phyloP scores from a whole-genome alignment of 2,797 vertebrate genomes.

The Epinephelus awoara region DNA sequence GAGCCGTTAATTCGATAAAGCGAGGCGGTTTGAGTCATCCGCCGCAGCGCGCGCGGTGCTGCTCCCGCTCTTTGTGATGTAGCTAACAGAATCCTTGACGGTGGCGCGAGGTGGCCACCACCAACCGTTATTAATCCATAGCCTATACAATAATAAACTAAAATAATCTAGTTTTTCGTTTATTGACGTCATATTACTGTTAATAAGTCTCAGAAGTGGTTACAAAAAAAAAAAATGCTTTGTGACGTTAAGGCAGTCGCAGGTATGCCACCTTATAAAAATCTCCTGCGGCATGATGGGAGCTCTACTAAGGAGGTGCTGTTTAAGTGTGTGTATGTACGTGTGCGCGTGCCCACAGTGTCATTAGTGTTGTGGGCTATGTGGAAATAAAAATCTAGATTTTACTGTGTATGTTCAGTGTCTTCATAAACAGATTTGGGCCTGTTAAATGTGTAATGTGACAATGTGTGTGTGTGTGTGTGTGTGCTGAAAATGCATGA shows the following conservation, averaged over 20 bases:
- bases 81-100: slow-evolving; percentile 36
- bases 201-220: background rate
- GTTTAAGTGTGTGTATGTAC: slow-evolving; percentile 39
- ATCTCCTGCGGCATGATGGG: slow-evolving; percentile 77
- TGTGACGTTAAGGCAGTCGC: slow-evolving; percentile 23
- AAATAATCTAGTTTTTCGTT: background rate
- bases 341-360: slow-evolving; percentile 29
- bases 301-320: slow-evolving; percentile 55
- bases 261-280: slow-evolving; percentile 61
- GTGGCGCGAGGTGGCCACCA: slow-evolving; percentile 36
- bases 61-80: slow-evolving; percentile 73
- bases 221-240: background rate
- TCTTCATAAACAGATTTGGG: slow-evolving; percentile 18
- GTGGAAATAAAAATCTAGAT: slow-evolving; percentile 21
- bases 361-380: slow-evolving; percentile 22
- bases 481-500: slow-evolving; percentile 54
- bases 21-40: slow-evolving; percentile 80
- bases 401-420: slow-evolving; percentile 18
- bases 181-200: background rate
- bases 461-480: slow-evolving; percentile 27
- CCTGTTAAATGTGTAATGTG: slow-evolving; percentile 44
- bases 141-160: background rate
- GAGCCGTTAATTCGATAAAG: slow-evolving; percentile 75
- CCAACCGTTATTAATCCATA: background rate
- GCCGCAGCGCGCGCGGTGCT: slow-evolving; percentile 72